Percentiles rank a stretch among this genome's conserved stretches.
Evolutionary conservation across 2,113 vertebrate species (phyloP).

Genomic region (Pseudolaguvia tuberculata): DNA sequence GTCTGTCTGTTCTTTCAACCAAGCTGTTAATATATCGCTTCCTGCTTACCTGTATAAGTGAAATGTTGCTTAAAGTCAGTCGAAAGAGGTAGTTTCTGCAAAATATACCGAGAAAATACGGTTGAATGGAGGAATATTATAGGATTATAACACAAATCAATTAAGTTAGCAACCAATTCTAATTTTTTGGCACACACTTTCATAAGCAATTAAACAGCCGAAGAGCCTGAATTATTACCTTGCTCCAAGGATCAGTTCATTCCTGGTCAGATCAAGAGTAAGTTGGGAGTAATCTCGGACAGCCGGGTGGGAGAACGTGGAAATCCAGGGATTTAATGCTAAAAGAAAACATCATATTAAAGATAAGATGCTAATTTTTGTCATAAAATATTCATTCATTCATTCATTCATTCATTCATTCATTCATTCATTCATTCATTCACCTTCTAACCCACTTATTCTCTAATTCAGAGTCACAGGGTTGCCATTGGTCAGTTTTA

Average conservation of each 20-base stretch:
- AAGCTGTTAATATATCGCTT: neutral
- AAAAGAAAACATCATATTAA: conserved; percentile 35
- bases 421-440: too few species aligned
- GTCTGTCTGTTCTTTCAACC: neutral
- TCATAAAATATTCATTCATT: too few species aligned
- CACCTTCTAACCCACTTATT: too few species aligned
- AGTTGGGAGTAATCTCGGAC: conserved; percentile 93
- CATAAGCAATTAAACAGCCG: neutral
- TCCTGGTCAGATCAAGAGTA: conserved; percentile 89
- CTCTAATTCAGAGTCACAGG: too few species aligned
- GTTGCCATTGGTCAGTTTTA: too few species aligned
- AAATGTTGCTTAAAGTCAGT: conserved; percentile 89
- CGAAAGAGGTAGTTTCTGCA: conserved; percentile 97
- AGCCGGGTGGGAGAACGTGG: conserved; percentile 82
- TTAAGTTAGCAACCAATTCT: too few species aligned
- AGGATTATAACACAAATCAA: neutral
- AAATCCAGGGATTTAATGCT: conserved; percentile 92
- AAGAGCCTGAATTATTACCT: conserved; percentile 73
- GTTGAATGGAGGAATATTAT: neutral
- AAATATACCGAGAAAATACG: conserved; percentile 32
- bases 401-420: too few species aligned
- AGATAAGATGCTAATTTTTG: neutral
- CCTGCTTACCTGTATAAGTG: conserved; percentile 85
- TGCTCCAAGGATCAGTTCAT: conserved; percentile 96
- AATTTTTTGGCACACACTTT: neutral